Base-by-base conservation (phyloP, 2,797 vertebrate genomes). In the Pogonophryne albipinna region DNA sequence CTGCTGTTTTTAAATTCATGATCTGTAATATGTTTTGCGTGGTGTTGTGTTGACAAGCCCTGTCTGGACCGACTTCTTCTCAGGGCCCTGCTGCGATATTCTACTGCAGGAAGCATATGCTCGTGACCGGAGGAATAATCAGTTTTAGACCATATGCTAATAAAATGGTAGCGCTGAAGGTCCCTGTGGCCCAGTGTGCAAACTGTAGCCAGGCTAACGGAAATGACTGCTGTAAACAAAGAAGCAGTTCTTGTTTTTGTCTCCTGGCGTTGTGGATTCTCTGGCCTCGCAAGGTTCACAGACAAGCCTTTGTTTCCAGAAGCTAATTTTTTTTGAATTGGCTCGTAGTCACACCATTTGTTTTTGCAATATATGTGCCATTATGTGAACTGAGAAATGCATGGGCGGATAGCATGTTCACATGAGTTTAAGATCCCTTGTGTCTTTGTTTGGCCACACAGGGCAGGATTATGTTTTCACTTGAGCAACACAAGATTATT, bases 301-400 rank as follows among this genome's bases (percentile, higher is more conserved):
- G 84, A 90, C 74, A 38, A 82, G 81, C 75, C 82, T 90, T 92
- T 92, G 84, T 94, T 91, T 88, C 87, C 72, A 82, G 59, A 57
- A 72, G 61, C 71, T 63, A 79, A 78, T 20, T 27, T 5, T 27
- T 27, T 27, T 27, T 47, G 45, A 82, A 88, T 78, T 87, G 89
- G 83, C 91, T 51, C 27, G 4, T 47, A 71, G 86, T 92, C 85
- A 77, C 84, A 75, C 58, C 82, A 84, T 84, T 91, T 90, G 92
- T 90, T 92, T 90, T 92, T 89, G 85, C 78, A 85, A 89, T 92
- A 87, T 90, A 91, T 80, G 61, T 83, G 79, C 84, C 76, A 87
- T 93, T 90, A 87, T 89, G 76, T 91, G 83, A 89, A 82, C 74
- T 91, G 91, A 91, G 89, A 92, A 92, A 87, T 83, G 83, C 91